Evolutionary conservation across 2,888 invertebrate species (phyloP).

Genomic region (Sinohyriopsis cumingii): DNA sequence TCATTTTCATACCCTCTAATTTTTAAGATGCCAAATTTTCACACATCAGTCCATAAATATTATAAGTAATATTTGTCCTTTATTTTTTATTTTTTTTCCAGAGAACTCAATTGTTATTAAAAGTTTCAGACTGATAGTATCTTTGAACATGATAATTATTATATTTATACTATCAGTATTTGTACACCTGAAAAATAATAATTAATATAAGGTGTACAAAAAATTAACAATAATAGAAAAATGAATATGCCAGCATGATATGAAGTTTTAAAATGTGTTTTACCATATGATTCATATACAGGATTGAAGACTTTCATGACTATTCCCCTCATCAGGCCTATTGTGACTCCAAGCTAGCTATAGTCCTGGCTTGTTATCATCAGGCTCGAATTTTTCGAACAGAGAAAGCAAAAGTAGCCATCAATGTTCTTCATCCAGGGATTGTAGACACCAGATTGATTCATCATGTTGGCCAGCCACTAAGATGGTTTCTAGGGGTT

Average conservation of each 20-base stretch:
- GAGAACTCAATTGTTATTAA: no score
- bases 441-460: conserved; percentile 49
- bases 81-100: no score
- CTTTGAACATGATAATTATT: no score
- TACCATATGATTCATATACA: conserved; percentile 11
- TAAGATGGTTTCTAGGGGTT: conserved; percentile 31
- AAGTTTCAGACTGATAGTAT: no score
- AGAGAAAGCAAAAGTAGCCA: conserved; percentile 39
- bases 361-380: conserved; percentile 40
- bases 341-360: conserved; percentile 53
- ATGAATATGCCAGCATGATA: conserved; percentile 3
- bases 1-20: no score
- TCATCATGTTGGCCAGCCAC: conserved; percentile 29
- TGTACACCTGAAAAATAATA: neutral
- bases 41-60: no score
- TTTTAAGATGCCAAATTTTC: no score
- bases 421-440: conserved; percentile 56
- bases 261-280: neutral
- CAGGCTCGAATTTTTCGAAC: conserved; percentile 30
- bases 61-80: no score
- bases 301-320: conserved; percentile 29
- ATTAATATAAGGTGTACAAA: neutral
- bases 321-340: conserved; percentile 57
- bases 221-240: neutral
- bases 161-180: no score